Conservation (phyloP, 2,888 invertebrate genomes). For the Heliothis peltigera region DNA sequence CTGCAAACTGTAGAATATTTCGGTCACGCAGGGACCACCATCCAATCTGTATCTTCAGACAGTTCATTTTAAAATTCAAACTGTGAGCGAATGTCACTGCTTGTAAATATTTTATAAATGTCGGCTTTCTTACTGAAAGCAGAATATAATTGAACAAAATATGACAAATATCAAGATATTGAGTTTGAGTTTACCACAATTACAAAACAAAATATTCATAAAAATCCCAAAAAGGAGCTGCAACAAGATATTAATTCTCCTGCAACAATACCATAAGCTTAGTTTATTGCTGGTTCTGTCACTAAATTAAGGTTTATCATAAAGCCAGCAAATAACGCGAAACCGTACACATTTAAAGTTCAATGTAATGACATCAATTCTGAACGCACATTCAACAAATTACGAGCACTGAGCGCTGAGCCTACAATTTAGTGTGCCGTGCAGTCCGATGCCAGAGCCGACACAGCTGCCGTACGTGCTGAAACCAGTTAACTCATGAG, state of each 20-base stretch:
- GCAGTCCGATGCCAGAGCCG: slow-evolving; percentile 62
- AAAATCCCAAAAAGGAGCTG: not conserved
- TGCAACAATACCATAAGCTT: slow-evolving; percentile 14
- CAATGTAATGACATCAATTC: slow-evolving; percentile 58
- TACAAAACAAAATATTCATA: too few species aligned
- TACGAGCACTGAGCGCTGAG: slow-evolving; percentile 57
- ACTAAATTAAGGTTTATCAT: slow-evolving; percentile 45
- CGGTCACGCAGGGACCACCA: slow-evolving; percentile 34
- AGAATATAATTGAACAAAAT: too few species aligned
- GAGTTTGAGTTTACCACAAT: too few species aligned
- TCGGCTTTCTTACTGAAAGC: too few species aligned
- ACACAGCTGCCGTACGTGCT: slow-evolving; percentile 63
- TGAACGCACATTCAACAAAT: slow-evolving; percentile 58
- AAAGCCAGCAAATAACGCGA: slow-evolving; percentile 45
- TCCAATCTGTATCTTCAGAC: slow-evolving; percentile 45
- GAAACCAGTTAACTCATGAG: slow-evolving; percentile 66
- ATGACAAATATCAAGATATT: too few species aligned
- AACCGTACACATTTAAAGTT: slow-evolving; percentile 54
- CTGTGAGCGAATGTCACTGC: slow-evolving; percentile 8
- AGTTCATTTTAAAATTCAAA: slow-evolving; percentile 47
- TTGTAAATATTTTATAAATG: not conserved
- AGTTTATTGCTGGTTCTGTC: slow-evolving; percentile 19
- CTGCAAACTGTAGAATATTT: slow-evolving; percentile 40
- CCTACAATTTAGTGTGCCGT: slow-evolving; percentile 64
- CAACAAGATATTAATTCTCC: not conserved